These are phyloP conservation scores for rabbit (Oryctolagus cuniculus) DNA, from an alignment of 2,113 vertebrate genomes.

Conservation along the genomic window mOryCun1.1 NC_091435.1:143266001-143266500, in stretches of 20 bases:
- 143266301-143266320: not conserved
- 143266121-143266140: not conserved
- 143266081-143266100: not conserved
- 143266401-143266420: conserved; percentile 88
- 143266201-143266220: not conserved
- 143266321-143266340: not conserved
- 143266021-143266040: not conserved
- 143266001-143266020: not conserved
- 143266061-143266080: not conserved
- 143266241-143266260: not conserved
- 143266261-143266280: not conserved
- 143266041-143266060: not conserved
- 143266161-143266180: not conserved
- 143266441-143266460: conserved; percentile 61
- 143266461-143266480: not conserved
- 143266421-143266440: conserved; percentile 95
- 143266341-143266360: not conserved
- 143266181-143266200: not conserved
- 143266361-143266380: conserved; percentile 88
- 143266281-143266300: not conserved
- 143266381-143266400: conserved; percentile 87
- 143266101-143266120: not conserved
- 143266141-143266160: not conserved
- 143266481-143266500: not conserved
- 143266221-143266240: not conserved